Conservation (phyloP, 2,797 vertebrate genomes). For the Diglossa cyanea region DNA sequence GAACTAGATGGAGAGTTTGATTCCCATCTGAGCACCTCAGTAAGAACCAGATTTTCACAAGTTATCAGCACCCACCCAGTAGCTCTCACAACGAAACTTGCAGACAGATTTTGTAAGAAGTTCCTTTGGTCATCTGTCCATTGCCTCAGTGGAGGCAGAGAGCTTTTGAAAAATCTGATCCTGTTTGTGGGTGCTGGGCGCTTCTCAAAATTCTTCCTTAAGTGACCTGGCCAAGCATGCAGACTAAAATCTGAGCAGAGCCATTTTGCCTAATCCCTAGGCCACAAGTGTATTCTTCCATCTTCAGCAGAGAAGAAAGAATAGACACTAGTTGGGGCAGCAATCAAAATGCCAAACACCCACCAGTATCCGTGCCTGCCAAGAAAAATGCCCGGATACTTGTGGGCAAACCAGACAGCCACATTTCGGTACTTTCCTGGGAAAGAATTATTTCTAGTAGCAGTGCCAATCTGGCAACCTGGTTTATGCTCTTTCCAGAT, state of each 20-base stretch:
- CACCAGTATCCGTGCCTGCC: neutral
- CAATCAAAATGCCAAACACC: conserved; percentile 14
- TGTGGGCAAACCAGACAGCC: conserved; percentile 53
- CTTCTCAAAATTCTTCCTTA: conserved; percentile 50
- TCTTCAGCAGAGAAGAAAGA: conserved; percentile 20
- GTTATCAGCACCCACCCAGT: conserved; percentile 33
- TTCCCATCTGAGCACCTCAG: neutral
- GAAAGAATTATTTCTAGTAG: conserved; percentile 27
- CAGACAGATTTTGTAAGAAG: conserved; percentile 9
- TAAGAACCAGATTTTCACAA: conserved; percentile 9
- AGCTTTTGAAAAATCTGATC: conserved; percentile 31
- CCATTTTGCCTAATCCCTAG: conserved; percentile 19
- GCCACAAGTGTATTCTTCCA: conserved; percentile 48
- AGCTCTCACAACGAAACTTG: neutral
- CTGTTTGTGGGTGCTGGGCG: conserved; percentile 7
- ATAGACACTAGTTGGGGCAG: conserved; percentile 23
- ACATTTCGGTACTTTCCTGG: conserved; percentile 28
- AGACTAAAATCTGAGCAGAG: conserved; percentile 50
- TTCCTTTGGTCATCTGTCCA: conserved; percentile 7
- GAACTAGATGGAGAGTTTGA: neutral
- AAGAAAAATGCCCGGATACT: conserved; percentile 42
- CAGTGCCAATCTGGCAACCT: conserved; percentile 30
- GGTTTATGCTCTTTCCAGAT: conserved; percentile 49
- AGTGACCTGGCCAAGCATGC: conserved; percentile 43
- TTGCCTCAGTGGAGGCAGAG: neutral